Percentiles rank a stretch among this genome's conserved stretches.
phyloP scores from a whole-genome alignment of 2,797 vertebrate genomes.

The Peromyscus melanophrys region DNA sequence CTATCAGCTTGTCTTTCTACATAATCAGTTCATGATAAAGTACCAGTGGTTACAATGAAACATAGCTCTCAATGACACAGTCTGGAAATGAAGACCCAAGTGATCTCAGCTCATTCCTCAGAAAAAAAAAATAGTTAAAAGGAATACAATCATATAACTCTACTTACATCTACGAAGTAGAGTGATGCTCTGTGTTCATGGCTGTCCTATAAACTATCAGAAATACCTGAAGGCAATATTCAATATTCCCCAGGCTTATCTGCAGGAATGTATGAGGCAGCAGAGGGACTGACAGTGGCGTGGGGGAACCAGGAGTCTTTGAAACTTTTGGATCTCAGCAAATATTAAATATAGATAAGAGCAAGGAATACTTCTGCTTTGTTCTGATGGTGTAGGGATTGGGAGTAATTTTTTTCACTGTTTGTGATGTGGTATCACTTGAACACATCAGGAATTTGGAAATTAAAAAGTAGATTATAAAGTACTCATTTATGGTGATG shows the following conservation, averaged over 20 bases:
- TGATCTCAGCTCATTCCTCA: not conserved
- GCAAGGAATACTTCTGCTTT: not conserved
- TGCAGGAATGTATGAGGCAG: not conserved
- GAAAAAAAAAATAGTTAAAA: not conserved
- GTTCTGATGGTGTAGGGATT: not conserved
- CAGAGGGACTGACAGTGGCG: not conserved
- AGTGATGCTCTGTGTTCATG: not conserved
- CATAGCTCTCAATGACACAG: not conserved
- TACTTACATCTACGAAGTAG: not conserved
- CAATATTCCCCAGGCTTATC: not conserved
- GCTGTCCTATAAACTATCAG: not conserved
- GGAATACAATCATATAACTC: not conserved
- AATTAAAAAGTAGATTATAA: not conserved
- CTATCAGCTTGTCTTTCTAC: not conserved
- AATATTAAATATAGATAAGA: not conserved
- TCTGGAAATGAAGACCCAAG: not conserved
- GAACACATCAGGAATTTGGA: not conserved
- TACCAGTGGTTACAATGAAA: not conserved
- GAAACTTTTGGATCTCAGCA: not conserved
- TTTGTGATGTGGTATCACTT: not conserved
- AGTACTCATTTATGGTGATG: not conserved
- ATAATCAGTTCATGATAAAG: not conserved
- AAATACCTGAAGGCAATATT: not conserved
- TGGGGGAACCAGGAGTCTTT: not conserved
- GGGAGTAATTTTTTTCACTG: not conserved